phyloP scores from a whole-genome alignment of 2,797 vertebrate genomes.

The Aplochiton taeniatus region DNA sequence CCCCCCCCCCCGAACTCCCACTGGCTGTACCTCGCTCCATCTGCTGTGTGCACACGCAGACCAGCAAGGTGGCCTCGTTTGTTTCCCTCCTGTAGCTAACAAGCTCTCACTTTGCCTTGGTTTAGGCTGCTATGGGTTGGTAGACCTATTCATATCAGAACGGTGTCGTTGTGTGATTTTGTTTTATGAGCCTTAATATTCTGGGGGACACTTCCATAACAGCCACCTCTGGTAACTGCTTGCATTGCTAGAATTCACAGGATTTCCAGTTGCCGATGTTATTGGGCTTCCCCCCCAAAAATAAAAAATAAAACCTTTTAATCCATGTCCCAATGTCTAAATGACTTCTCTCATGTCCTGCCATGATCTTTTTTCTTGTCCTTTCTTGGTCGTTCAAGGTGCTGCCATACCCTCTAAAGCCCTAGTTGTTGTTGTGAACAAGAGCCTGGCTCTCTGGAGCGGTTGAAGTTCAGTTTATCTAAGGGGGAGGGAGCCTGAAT shows the following conservation, averaged over 20 bases:
- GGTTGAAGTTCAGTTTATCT: slow-evolving; percentile 39
- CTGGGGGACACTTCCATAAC: too few relatives aligned
- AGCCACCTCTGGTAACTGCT: too few relatives aligned
- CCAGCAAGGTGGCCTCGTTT: slow-evolving; percentile 49
- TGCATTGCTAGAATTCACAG: too few relatives aligned
- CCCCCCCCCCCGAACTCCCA: slow-evolving; percentile 26
- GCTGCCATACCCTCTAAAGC: background rate
- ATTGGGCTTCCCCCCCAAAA: too few relatives aligned
- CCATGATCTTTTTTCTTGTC: too few relatives aligned
- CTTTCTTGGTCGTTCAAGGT: too few relatives aligned
- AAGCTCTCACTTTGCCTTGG: slow-evolving; percentile 40
- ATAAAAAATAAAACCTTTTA: too few relatives aligned
- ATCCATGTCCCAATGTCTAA: too few relatives aligned
- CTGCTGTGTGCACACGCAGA: slow-evolving; percentile 40
- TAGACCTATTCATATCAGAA: slow-evolving; percentile 22
- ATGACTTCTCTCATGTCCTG: too few relatives aligned
- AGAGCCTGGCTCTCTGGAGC: slow-evolving; percentile 1
- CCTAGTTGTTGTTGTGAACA: background rate
- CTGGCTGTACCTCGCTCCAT: slow-evolving; percentile 13
- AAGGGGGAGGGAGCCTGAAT: slow-evolving; percentile 24
- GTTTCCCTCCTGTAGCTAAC: slow-evolving; percentile 57
- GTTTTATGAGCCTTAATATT: background rate
- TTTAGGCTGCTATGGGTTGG: slow-evolving; percentile 10
- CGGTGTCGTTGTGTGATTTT: background rate
- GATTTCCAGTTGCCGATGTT: too few relatives aligned